Percentiles rank a stretch among this genome's conserved stretches.
These are phyloP conservation scores for Thereva unica DNA, from an alignment of 2,888 invertebrate genomes.

Conservation along the genomic window DNA sequence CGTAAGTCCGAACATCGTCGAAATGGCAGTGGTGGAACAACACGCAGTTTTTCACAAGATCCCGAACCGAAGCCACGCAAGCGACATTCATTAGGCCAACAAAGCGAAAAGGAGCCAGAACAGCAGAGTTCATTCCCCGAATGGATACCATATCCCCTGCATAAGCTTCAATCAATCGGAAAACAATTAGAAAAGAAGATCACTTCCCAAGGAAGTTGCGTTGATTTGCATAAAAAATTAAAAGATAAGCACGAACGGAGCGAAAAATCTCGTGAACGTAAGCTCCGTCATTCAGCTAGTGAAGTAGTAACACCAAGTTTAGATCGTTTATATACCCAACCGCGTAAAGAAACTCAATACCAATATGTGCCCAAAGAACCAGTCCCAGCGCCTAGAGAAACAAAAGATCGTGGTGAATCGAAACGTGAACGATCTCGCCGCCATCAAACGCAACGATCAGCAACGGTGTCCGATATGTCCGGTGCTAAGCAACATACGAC, in stretches of 20 bases:
- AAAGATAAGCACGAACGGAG: conserved; percentile 39
- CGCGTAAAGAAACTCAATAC: conserved; percentile 53
- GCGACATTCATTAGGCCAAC: conserved; percentile 55
- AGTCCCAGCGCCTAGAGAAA: conserved; percentile 40
- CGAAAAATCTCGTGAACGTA: conserved; percentile 48
- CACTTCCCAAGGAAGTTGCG: conserved; percentile 45
- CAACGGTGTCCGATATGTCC: conserved; percentile 58
- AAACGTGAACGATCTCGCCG: conserved; percentile 57
- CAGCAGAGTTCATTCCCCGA: conserved; percentile 52
- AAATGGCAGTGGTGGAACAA: conserved; percentile 53
- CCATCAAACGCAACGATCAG: conserved; percentile 58
- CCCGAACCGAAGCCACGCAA: conserved; percentile 53
- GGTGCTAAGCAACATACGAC: conserved; percentile 48
- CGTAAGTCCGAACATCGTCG: conserved; percentile 51
- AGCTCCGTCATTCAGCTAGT: conserved; percentile 55
- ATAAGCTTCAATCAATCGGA: conserved; percentile 53
- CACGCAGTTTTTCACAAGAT: conserved; percentile 54
- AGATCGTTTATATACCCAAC: conserved; percentile 54
- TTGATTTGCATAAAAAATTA: conserved; percentile 45
- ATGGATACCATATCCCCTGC: conserved; percentile 57
- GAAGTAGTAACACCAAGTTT: conserved; percentile 53
- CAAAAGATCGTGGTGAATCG: conserved; percentile 53
- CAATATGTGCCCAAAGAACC: conserved; percentile 55
- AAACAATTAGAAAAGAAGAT: conserved; percentile 45
- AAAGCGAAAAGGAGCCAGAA: conserved; percentile 51